phyloP scores from a whole-genome alignment of 2,888 invertebrate species.

The Morpho deidamia region DNA sequence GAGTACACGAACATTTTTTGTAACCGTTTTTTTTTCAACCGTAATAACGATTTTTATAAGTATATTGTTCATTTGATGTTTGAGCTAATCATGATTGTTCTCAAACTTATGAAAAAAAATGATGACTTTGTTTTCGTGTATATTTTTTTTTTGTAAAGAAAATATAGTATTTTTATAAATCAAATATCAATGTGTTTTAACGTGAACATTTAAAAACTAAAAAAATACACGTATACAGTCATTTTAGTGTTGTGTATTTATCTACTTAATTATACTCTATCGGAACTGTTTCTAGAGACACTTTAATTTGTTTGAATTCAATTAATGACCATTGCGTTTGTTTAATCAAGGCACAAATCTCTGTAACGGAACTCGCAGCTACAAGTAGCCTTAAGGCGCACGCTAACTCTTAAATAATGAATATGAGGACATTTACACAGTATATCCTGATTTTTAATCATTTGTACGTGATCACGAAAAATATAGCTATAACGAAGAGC shows the following conservation, averaged over 20 bases:
- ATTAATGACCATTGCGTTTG: constrained; percentile 23
- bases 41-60: constrained; percentile 66
- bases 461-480: constrained; percentile 7
- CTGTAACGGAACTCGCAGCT: constrained; percentile 13
- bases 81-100: constrained; percentile 60
- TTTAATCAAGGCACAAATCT: constrained; percentile 23
- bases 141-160: constrained; percentile 39
- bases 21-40: constrained; percentile 40
- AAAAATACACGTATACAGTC: not conserved
- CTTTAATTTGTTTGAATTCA: constrained; percentile 15
- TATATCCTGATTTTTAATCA: constrained; percentile 9
- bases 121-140: constrained; percentile 39
- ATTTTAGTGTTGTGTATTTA: not conserved
- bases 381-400: constrained; percentile 3
- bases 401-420: constrained; percentile 6
- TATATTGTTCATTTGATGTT: constrained; percentile 58
- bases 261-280: constrained; percentile 6
- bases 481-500: not conserved
- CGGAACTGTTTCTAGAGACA: constrained; percentile 1
- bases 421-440: constrained; percentile 5
- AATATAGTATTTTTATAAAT: constrained; percentile 34
- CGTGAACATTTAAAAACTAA: not conserved
- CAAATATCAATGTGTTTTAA: not conserved
- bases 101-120: constrained; percentile 42
- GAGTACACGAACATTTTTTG: constrained; percentile 59